Evolutionary conservation across 2,888 invertebrate species (phyloP).

Genomic region (Tetanocera ferruginea): DNA sequence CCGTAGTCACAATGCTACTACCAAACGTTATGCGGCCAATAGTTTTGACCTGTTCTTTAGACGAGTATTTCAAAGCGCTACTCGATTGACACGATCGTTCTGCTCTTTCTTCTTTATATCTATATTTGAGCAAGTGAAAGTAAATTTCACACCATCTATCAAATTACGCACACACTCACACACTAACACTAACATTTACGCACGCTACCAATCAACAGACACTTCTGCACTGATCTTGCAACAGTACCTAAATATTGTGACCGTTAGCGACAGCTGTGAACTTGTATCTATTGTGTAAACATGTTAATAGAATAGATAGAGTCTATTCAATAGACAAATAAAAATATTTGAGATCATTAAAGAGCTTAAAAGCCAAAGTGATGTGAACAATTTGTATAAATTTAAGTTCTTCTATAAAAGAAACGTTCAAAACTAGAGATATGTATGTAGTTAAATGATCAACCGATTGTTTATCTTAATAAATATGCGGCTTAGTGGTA

Average conservation of each 20-base stretch:
- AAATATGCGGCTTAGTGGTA: no score
- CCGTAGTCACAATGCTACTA: constrained; percentile 40
- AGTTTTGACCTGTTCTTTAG: constrained; percentile 11
- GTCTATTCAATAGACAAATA: no score
- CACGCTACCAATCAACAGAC: neutral
- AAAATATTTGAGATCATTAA: no score
- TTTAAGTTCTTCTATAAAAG: no score
- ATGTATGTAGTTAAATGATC: no score
- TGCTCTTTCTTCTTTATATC: neutral
- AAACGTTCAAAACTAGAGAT: no score
- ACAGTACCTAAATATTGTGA: neutral
- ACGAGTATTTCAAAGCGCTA: neutral
- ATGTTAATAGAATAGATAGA: no score
- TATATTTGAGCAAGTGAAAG: constrained; percentile 32
- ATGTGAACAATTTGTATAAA: no score
- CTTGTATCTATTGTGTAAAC: neutral
- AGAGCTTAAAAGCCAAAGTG: no score
- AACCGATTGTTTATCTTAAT: no score
- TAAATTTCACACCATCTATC: neutral
- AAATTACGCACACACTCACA: no score
- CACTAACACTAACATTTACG: neutral
- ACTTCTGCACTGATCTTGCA: constrained; percentile 20
- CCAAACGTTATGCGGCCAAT: neutral
- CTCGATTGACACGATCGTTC: neutral
- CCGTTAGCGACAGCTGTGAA: neutral